Evolutionary conservation across 2,797 vertebrate genomes (phyloP), one percentile per base, ranked within the genome.

Genomic region (Onychomys arenicola): DNA sequence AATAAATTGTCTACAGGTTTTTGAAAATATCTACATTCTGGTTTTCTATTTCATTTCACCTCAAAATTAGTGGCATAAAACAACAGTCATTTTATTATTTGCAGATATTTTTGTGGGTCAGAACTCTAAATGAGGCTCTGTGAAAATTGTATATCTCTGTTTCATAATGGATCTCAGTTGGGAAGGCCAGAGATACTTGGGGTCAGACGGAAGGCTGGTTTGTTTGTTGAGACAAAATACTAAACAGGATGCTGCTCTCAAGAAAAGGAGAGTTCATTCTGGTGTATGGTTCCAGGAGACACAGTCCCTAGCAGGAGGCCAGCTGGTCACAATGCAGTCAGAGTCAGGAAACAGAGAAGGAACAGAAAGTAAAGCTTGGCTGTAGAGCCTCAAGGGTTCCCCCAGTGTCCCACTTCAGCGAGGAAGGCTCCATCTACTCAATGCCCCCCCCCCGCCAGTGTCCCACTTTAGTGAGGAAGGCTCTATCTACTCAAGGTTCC

Each of bases 91-190:
- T 59, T 61, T 17, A 19, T 27, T 83, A 40, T 43, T 55, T 37
- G 16, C 82, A 85, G 43, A 85, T 77, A 80, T 85, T 88, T 27
- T 84, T 46, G 9, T 77, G 81, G 49, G 89, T 52, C 61, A 71
- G 63, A 25, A 88, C 94, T 84, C 90, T 12, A 90, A 82, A 69
- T 82, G 32, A 52, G 73, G 61, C 63, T 90, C 84, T 83, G 17
- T 75, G 57, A 93, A 77, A 55, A 91, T n/a, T 27, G 55, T 40
- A 57, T 78, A 34, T 61, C 29, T 55, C 19, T 96, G 92, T 16
- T 49, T 40, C 2, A 21, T 8, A 16, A 65, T 55, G 17, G 43
- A n/a, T 21, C 46, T 73, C 76, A 61, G 37, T 1, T 29, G 65
- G 55, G 29, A 89, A 93, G 78, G 77, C 12, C 2, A 46, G 61